A percentile compares a stretch with the other conserved stretches of the same genome.
These are phyloP conservation scores for Sialis fuliginosa DNA, from an alignment of 2,888 invertebrate genomes.

Conservation along the genomic window DNA sequence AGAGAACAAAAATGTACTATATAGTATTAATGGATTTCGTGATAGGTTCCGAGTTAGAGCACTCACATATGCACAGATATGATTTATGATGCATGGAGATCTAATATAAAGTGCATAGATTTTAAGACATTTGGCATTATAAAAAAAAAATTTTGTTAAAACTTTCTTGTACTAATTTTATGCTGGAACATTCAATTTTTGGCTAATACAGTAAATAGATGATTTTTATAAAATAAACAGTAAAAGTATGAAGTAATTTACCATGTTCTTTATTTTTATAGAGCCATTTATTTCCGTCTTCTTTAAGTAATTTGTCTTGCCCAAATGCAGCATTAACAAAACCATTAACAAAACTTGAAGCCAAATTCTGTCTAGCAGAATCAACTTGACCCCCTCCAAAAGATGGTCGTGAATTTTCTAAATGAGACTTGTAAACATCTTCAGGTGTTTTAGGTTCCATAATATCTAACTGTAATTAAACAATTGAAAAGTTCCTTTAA, in stretches of 20 bases:
- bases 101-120: no score
- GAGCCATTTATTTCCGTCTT: constrained; percentile 52
- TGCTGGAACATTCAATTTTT: no score
- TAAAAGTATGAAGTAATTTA: constrained; percentile 34
- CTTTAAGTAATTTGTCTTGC: constrained; percentile 50
- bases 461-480: constrained; percentile 40
- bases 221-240: no score
- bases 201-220: no score
- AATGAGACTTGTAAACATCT: constrained; percentile 61
- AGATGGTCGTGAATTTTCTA: constrained; percentile 40
- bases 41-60: no score
- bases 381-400: constrained; percentile 39
- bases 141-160: no score
- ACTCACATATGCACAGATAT: no score
- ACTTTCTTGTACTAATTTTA: no score
- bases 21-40: no score
- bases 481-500: neutral
- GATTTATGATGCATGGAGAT: no score
- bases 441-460: constrained; percentile 66
- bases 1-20: no score
- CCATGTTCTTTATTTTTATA: constrained; percentile 55
- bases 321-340: constrained; percentile 67
- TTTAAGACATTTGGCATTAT: no score
- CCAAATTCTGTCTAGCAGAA: constrained; percentile 55
- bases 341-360: constrained; percentile 61